Conservation (phyloP, 2,113 vertebrate species). For the Miniopterus natalensis region DNA sequence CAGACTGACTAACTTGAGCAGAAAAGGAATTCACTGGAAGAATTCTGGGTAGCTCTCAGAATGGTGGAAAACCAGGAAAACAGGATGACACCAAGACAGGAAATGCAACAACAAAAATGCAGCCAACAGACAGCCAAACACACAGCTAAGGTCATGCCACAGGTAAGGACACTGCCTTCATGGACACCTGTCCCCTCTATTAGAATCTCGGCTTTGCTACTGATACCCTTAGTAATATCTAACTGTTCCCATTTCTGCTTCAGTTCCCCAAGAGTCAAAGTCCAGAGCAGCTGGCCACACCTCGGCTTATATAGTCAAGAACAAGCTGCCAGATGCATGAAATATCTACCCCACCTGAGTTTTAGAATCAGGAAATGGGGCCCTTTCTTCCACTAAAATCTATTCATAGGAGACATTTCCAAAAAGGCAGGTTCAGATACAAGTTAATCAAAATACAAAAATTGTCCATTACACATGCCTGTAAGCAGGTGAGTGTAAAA, state of each 20-base stretch:
- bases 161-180: not conserved
- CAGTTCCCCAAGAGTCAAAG: not conserved
- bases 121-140: not conserved
- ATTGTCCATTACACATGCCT: not conserved
- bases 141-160: not conserved
- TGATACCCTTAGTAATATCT: not conserved
- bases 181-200: not conserved
- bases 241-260: not conserved
- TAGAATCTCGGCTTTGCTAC: not conserved
- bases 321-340: not conserved
- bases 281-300: not conserved
- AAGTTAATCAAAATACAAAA: slow-evolving; percentile 1
- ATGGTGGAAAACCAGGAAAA: not conserved
- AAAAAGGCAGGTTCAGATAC: not conserved
- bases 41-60: not conserved
- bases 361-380: not conserved
- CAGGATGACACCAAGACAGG: not conserved
- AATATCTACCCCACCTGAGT: not conserved
- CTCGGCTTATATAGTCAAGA: not conserved
- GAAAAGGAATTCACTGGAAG: not conserved
- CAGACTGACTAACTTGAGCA: not conserved
- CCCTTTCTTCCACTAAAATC: slow-evolving; percentile 14
- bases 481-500: not conserved
- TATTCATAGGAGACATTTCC: not conserved
- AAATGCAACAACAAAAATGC: not conserved